Conservation (phyloP, 1,140 invertebrate species). For the Limonius californicus region DNA sequence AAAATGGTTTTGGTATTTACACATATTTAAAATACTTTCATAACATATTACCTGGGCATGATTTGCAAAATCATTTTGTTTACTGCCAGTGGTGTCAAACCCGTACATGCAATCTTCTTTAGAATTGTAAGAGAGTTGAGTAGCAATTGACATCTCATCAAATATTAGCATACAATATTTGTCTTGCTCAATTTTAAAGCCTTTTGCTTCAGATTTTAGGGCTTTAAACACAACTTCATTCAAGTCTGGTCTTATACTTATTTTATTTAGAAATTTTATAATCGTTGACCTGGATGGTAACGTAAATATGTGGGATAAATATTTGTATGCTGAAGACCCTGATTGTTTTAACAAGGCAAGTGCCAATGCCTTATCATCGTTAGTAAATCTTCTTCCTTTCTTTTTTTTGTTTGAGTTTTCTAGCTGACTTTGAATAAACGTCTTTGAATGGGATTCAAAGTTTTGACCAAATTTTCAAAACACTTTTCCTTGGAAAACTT, state of each 20-base stretch:
- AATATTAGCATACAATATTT: constrained; percentile 18
- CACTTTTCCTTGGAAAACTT: not conserved
- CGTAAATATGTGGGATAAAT: constrained; percentile 25
- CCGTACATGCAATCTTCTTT: not conserved
- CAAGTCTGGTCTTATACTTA: constrained; percentile 12
- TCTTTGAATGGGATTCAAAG: not conserved
- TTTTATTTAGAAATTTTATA: constrained; percentile 17
- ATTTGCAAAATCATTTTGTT: constrained; percentile 17
- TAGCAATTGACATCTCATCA: constrained; percentile 22
- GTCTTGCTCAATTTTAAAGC: constrained; percentile 7
- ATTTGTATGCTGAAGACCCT: constrained; percentile 21
- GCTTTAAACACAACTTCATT: constrained; percentile 15
- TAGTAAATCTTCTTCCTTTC: constrained; percentile 22
- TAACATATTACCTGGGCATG: constrained; percentile 15
- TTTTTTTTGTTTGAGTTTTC: constrained; percentile 16
- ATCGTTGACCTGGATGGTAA: constrained; percentile 16
- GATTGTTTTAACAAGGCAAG: constrained; percentile 22
- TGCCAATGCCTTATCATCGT: constrained; percentile 28
- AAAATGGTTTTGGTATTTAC: not conserved
- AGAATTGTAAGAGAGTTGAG: not conserved
- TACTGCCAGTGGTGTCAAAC: constrained; percentile 1
- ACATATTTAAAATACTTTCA: constrained; percentile 5
- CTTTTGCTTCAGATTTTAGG: constrained; percentile 16
- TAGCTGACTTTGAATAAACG: constrained; percentile 17
- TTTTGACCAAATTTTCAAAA: not conserved